phyloP scores from a whole-genome alignment of 2,888 invertebrate genomes.

The Dicroscelio sp. region DNA sequence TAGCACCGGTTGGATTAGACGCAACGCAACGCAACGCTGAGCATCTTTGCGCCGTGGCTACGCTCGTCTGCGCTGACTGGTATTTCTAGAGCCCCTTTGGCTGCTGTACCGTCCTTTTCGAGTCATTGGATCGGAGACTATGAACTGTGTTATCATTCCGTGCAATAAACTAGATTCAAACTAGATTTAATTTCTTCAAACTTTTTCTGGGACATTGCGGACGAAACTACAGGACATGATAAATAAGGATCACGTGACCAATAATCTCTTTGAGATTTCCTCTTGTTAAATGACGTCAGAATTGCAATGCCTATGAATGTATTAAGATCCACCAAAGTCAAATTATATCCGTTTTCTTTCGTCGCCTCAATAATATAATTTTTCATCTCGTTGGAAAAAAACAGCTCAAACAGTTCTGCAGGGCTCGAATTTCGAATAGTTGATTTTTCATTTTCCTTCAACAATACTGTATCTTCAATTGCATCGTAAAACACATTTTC shows the following conservation, averaged over 20 bases:
- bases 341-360: slow-evolving; percentile 74
- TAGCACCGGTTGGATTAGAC: no score
- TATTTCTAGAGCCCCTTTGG: no score
- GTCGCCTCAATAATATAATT: slow-evolving; percentile 76
- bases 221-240: not conserved
- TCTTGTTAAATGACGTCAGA: slow-evolving; percentile 57
- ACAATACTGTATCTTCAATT: slow-evolving; percentile 58
- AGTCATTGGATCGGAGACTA: no score
- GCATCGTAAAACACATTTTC: slow-evolving; percentile 59
- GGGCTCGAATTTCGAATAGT: slow-evolving; percentile 56
- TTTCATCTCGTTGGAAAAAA: slow-evolving; percentile 79
- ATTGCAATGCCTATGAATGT: slow-evolving; percentile 70
- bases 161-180: no score
- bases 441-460: slow-evolving; percentile 29
- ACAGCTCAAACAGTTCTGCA: slow-evolving; percentile 74
- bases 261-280: slow-evolving; percentile 66
- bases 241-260: slow-evolving; percentile 59
- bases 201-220: not conserved
- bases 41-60: no score
- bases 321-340: slow-evolving; percentile 53
- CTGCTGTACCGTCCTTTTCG: no score
- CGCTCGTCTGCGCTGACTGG: no score
- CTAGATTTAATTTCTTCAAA: not conserved
- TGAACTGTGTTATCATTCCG: no score
- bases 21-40: no score